Base-by-base conservation (phyloP, 53 echinoderm and acorn worm genomes). In the Patiria pectinifera region DNA sequence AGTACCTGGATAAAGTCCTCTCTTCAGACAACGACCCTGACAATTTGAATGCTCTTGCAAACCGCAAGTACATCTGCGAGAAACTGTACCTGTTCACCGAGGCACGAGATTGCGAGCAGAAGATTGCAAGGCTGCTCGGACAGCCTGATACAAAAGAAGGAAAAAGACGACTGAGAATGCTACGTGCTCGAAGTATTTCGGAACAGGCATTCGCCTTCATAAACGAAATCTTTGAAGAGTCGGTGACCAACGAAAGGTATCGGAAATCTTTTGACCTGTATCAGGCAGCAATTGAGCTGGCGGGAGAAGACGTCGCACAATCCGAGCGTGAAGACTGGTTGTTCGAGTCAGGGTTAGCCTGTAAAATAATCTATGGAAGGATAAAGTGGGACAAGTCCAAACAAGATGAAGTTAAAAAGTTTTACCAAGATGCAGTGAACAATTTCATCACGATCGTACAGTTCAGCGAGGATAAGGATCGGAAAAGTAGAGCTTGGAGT, bases 21-120 rank as follows among this genome's bases (percentile, higher is more conserved):
- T 82, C 82, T 82, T 18, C 60, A 4, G 81, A n/a, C 21, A 61
- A 78, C 35, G 91, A 91, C 26, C 91, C 91, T 2, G 15, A 82
- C 2, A 91, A 91, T 84, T 58, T 91, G 6, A 91, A 91, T 69
- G 91, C 91, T 0, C 83, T 91, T 15, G 91, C 91, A 46, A 82
- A 91, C 81, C 71, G 69, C 18, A 66, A 69, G 11, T 83, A 69
- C 45, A 71, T 91, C 11, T 83, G 82, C 48, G 91, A 82, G 2
- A 91, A 70, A 10, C 22, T 82, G 22, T 71, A 70, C 71, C 21
- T n/a, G 26, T n/a, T 69, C 46, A 11, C n/a, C 45, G 91, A 91
- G 71, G 71, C 91, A 24, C 46, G 71, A 12, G 59, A n/a, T 3
- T 83, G 83, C 60, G 49, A 53, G 26, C 7, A 83, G 71, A 69